Evolutionary conservation across 2,888 invertebrate genomes (phyloP), one percentile per base, ranked within the genome.

Genomic region (Leptothorax acervorum): DNA sequence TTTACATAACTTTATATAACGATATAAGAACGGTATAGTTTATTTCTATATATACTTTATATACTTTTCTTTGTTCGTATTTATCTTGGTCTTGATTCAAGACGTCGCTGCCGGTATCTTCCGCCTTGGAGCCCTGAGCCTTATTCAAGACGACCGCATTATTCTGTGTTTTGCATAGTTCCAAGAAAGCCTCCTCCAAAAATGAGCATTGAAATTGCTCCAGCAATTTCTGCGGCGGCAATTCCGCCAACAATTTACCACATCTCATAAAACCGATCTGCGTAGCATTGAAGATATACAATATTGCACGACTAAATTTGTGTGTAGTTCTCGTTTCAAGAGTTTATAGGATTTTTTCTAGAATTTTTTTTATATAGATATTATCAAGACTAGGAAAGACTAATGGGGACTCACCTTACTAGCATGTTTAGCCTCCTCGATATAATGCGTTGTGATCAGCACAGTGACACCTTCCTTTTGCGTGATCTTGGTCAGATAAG

Each of bases 391-490:
- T n/a, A 66, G 23, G 23, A 23, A 23, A 23, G 23, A 45, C 39
- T n/a, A 23, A 8, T 71, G 18, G 4, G 51, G n/a, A 87, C 95
- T 95, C 95, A 98, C 98, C 95, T 96, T 96, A 93, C 97, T 96
- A 3, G 98, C 98, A 93, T 97, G 97, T 92, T 97, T 97, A 3
- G 98, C 97, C 95, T 99, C 99, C 94, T 99, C 99, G 85, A 99
- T 98, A 93, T 99, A 99, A 95, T 99, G 99, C 18, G 99, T 99
- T 0, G 99, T 99, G 83, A 99, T 98, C 84, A 99, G 97, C 76
- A 99, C 97, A 9, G 99, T 97, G 84, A 97, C 96, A 51, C 97
- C 97, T 65, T 96, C 96, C 90, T 96, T 96, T 86, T 96, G 95
- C 0, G 98, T 97, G 81, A 98, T 95, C 85, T 97, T 96, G 5